These are phyloP conservation scores for Eilema griseolum DNA, from an alignment of 2,888 invertebrate genomes.

Conservation along the genomic window DNA sequence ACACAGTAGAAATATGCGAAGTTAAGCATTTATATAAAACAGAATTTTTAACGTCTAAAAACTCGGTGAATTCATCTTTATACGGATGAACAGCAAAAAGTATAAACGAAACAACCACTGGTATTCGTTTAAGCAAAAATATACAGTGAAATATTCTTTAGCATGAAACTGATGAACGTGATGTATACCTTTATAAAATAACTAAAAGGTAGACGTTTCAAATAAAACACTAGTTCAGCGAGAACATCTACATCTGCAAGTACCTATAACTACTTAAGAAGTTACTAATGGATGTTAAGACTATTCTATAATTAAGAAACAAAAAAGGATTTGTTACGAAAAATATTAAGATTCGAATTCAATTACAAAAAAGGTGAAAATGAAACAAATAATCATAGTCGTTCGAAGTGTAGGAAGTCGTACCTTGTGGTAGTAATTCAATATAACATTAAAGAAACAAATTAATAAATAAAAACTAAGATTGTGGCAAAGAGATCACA, in stretches of 20 bases:
- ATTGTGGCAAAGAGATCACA: too few species aligned
- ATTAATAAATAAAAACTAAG: too few species aligned
- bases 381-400: too few species aligned
- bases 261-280: too few species aligned
- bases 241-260: background rate
- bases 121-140: conserved; percentile 13
- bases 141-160: conserved; percentile 23
- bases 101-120: conserved; percentile 16
- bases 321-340: too few species aligned
- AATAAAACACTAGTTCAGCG: background rate
- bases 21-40: conserved; percentile 33
- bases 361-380: too few species aligned
- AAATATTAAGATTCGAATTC: too few species aligned
- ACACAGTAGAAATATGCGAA: conserved; percentile 11
- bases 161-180: conserved; percentile 15
- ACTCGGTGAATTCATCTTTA: conserved; percentile 30
- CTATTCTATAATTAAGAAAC: too few species aligned
- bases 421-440: too few species aligned
- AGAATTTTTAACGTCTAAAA: conserved; percentile 21
- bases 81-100: conserved; percentile 26
- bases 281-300: background rate
- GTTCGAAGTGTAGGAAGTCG: too few species aligned
- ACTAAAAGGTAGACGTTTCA: conserved; percentile 6
- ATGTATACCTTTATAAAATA: conserved; percentile 14
- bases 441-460: too few species aligned